Base-by-base conservation (phyloP, 2,888 invertebrate species). In the Hetaerina titia region DNA sequence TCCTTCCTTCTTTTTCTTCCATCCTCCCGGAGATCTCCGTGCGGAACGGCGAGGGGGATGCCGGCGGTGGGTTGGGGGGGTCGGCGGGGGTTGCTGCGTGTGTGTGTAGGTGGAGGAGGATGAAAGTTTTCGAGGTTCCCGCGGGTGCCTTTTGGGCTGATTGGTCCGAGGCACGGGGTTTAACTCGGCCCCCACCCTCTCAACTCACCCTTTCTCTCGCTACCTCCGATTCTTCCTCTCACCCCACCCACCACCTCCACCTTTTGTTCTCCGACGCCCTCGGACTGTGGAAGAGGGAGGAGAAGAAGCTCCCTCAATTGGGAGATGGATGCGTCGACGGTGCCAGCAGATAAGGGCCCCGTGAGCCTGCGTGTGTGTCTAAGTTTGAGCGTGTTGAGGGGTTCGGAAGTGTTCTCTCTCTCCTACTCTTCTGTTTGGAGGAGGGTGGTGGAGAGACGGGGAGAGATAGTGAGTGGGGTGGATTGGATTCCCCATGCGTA, bases 231-330 rank as follows among this genome's bases (percentile, higher is more conserved):
- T 19, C n/a, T n/a, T 69, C 69, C 19, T n/a, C 69, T n/a, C 69
- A 22, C 56, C 57, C 19, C 56, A 57, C 56, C 56, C 45, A 88
- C 25, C 19, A 13, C 88, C 57, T 15, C 9, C 88, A 19, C 25
- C 87, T 57, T 89, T 89, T 89, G 89, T 89, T 89, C 57, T 58
- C n/a, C 89, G 89, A 89, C 89, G 89, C 89, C 89, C 89, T 89
- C 81, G 22, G n/a, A n/a, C 69, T n/a, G 69, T 69, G 69, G 81
- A 31, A 31, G 1, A 15, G 31, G 31, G n/a, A 69, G 69, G n/a
- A 81, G 81, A 31, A 31, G 81, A 22, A 22, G 81, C 81, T 81
- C 25, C 57, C 89, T 89, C 89, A 89, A 89, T 89, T 89, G 89
- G 56, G 88, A 89, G 89, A 58, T 58, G 89, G 89, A 89, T 89